phyloP scores from a whole-genome alignment of 2,888 invertebrate species.

The Troides oblongomaculatus region DNA sequence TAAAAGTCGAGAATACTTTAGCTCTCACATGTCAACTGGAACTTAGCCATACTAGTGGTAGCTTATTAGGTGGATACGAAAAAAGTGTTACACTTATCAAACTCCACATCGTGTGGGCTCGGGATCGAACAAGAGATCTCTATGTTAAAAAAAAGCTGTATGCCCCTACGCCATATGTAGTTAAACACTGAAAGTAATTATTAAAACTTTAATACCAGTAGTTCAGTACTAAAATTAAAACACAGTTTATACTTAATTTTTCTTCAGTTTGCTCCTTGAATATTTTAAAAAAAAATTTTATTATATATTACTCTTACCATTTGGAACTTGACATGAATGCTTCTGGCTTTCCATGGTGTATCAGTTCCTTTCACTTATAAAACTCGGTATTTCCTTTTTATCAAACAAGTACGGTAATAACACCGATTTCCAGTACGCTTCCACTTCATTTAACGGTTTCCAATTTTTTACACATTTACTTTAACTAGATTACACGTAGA shows the following conservation, averaged over 20 bases:
- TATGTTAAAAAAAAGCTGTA: no score
- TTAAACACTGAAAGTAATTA: no score
- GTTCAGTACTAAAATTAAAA: no score
- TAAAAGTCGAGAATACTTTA: no score
- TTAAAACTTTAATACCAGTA: no score
- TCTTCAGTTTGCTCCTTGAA: background rate
- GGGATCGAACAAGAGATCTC: no score
- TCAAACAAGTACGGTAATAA: conserved; percentile 10
- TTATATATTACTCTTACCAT: conserved; percentile 1
- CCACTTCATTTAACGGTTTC: conserved; percentile 25
- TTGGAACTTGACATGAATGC: conserved; percentile 4
- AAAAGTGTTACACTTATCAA: no score
- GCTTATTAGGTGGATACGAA: no score
- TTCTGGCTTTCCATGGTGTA: conserved; percentile 13
- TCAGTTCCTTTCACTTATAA: conserved; percentile 27
- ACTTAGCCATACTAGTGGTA: no score
- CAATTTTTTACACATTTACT: conserved; percentile 17
- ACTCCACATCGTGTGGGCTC: no score
- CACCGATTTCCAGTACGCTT: conserved; percentile 20
- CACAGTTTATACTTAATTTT: background rate
- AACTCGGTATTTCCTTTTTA: conserved; percentile 28
- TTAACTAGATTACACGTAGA: conserved; percentile 3
- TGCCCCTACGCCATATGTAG: no score
- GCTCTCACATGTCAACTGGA: no score
- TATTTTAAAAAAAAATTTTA: background rate